Base-by-base conservation (phyloP, 2,797 vertebrate genomes). In the Craterocephalus amniculus region DNA sequence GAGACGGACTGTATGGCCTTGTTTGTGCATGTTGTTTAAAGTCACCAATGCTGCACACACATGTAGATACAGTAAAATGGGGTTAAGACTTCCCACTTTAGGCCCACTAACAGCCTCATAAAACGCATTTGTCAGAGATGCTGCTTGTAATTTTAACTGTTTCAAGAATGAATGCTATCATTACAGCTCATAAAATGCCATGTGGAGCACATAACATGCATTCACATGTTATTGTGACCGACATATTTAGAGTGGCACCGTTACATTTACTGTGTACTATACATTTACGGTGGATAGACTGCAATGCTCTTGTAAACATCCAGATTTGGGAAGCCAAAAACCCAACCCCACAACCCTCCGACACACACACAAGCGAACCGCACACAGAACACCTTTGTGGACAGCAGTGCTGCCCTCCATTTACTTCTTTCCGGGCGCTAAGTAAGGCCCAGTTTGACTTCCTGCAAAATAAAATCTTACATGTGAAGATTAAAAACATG, bases 231-330 rank as follows among this genome's bases (percentile, higher is more conserved):
- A n/a, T 45, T 67, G 24, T 67, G 32, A 24, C 35, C 32, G 18
- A 58, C 55, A 59, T 72, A 68, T 82, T 87, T 58, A 69, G 70
- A 55, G 51, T 76, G 65, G 56, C 71, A 58, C 79, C 56, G 35
- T 84, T 68, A 73, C 56, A 81, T 88, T 83, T 81, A 83, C 75
- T 60, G 18, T 64, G 9, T n/a, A 32, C 66, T 55, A 63, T 84
- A 63, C 83, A 88, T 55, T 36, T 2, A 55, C 35, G 31, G 35
- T 18, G 48, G 70, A 63, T 63, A 34, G 67, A 72, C 76, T 63
- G 60, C 73, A 76, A 69, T 57, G 67, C 58, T 68, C 6, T n/a
- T 69, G 75, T 80, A 87, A 88, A 89, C 73, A 85, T 78, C 70
- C 70, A 70, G 34, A 77, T 78, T 60, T 74, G 49, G 55, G 35